phyloP scores from a whole-genome alignment of 2,797 vertebrate genomes.

The Myotis vivesi region DNA sequence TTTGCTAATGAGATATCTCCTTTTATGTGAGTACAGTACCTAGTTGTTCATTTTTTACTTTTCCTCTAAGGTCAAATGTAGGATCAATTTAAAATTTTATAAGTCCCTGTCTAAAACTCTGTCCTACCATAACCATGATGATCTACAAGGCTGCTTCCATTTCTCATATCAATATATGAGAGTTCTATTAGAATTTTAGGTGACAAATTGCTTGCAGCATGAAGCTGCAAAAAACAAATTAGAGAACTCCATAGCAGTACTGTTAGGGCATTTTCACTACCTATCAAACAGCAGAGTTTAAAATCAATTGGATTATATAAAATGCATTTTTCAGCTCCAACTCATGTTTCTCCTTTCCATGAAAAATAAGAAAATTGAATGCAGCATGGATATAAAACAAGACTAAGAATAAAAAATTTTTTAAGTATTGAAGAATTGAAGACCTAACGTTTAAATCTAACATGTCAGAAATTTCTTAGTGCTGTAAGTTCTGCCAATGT shows the following conservation, averaged over 20 bases:
- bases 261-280: constrained; percentile 35
- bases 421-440: constrained; percentile 4
- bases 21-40: neutral
- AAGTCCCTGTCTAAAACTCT: constrained; percentile 54
- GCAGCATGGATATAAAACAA: constrained; percentile 53
- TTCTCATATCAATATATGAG: constrained; percentile 69
- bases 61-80: constrained; percentile 64
- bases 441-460: neutral
- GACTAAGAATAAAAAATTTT: neutral
- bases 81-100: constrained; percentile 69
- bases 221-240: constrained; percentile 73
- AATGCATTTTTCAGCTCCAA: constrained; percentile 64
- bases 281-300: constrained; percentile 60
- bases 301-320: constrained; percentile 74
- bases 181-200: constrained; percentile 70
- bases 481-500: neutral
- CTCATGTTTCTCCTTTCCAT: constrained; percentile 63
- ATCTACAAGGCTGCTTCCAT: constrained; percentile 58
- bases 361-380: constrained; percentile 67
- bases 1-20: constrained; percentile 66
- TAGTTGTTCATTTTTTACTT: constrained; percentile 53
- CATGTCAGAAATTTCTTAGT: constrained; percentile 18
- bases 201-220: constrained; percentile 76
- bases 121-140: neutral
- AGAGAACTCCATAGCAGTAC: constrained; percentile 45